phyloP scores from a whole-genome alignment of 2,113 vertebrate species.

The Steatornis caripensis region DNA sequence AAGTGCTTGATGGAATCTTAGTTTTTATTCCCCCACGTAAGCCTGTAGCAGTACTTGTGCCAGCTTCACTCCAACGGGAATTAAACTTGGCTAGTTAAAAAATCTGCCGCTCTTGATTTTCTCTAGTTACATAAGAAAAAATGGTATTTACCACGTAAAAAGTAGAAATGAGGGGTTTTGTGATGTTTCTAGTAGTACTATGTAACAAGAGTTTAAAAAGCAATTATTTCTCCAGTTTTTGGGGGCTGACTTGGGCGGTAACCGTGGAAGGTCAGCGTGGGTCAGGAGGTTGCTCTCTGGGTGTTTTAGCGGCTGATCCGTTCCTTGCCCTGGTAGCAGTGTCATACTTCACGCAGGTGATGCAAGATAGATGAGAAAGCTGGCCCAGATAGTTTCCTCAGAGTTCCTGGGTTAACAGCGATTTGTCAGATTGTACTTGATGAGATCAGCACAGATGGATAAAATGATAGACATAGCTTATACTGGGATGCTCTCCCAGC shows the following conservation, averaged over 20 bases:
- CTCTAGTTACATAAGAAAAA: background rate
- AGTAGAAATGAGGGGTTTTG: background rate
- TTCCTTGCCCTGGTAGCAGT: background rate
- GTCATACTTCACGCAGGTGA: background rate
- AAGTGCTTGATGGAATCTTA: background rate
- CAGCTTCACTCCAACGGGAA: background rate
- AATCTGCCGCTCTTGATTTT: background rate
- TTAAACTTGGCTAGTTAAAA: background rate
- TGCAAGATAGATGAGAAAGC: background rate
- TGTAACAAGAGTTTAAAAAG: background rate
- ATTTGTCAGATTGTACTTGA: background rate
- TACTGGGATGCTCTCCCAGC: background rate
- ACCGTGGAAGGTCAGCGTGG: background rate
- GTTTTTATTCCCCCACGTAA: background rate
- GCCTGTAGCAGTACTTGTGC: background rate
- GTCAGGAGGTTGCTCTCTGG: background rate
- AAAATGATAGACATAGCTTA: background rate
- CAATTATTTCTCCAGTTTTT: background rate
- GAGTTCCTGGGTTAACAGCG: background rate
- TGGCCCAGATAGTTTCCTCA: background rate
- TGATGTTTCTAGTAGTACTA: background rate
- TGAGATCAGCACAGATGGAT: background rate
- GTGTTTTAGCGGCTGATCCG: background rate
- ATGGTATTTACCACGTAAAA: background rate
- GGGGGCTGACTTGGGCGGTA: background rate